Conservation (phyloP, 2,888 invertebrate genomes). For the Torymus tubicola region DNA sequence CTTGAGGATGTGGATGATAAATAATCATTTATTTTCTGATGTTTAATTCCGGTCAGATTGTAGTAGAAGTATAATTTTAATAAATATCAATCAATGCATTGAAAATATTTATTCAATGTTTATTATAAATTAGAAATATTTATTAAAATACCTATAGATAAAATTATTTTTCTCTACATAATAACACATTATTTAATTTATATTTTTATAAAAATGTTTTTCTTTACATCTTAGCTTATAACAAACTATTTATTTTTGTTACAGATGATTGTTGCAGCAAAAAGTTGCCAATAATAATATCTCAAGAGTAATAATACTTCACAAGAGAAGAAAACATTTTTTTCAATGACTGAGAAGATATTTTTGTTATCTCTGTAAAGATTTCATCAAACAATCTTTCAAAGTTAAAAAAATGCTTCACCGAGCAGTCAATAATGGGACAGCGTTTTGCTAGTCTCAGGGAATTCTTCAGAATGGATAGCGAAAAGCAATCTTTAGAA, state of each 20-base stretch:
- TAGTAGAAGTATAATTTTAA: neutral
- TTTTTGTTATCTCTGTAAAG: conserved; percentile 17
- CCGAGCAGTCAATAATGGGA: conserved; percentile 72
- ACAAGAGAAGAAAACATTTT: neutral
- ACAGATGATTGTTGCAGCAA: conserved; percentile 20
- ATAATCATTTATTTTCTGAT: neutral
- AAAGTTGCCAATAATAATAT: neutral
- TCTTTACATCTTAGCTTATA: too few species aligned
- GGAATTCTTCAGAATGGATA: conserved; percentile 74
- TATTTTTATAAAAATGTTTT: too few species aligned
- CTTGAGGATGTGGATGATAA: neutral
- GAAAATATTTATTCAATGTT: conserved; percentile 9
- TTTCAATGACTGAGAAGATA: neutral
- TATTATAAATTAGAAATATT: conserved; percentile 12
- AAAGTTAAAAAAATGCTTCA: conserved; percentile 68
- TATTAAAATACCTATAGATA: neutral
- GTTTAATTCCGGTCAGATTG: neutral
- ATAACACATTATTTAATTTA: too few species aligned
- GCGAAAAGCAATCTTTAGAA: conserved; percentile 67
- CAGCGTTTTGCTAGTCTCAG: conserved; percentile 76
- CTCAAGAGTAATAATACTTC: neutral
- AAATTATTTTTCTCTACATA: too few species aligned
- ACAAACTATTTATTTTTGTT: conserved; percentile 6
- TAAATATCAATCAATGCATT: neutral
- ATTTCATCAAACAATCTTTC: conserved; percentile 14